Evolutionary conservation across 2,888 invertebrate species (phyloP), one percentile per base, ranked within the genome.

Genomic region (Nipponacmea schrenckii): DNA sequence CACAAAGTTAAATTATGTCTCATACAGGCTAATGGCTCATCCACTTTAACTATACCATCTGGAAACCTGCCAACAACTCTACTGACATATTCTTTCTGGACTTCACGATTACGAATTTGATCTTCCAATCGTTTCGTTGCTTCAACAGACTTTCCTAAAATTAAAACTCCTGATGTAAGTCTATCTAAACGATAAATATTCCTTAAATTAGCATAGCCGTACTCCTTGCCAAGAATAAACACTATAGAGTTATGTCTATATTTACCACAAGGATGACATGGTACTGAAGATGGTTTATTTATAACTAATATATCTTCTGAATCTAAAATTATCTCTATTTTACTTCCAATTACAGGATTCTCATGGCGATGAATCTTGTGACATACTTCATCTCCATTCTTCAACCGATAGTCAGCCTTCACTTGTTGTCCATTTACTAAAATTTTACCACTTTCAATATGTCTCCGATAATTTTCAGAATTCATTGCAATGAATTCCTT

Each of bases 231-330:
- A 85, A 99, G 92, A 85, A 98, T 97, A 89, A 96, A 97, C 71
- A 96, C 94, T 78, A 99, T 95, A 10, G 97, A 96, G 90, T 99
- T 99, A 91, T 97, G 96, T 69, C 97, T 92, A 90, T 98, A 99
- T 86, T 98, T 92, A 75, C 99, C 99, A 90, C 98, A 98, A 2
- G 98, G 98, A 90, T 99, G 98, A 74, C 97, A 96, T 91, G 98
- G 98, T 92, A 98, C 96, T 91, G 98, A 98, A 91, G 97, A 95
- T 90, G 98, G 98, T 93, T 98, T 98, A 94, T 98, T 96, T 91
- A 98, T 96, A 91, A 99, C 98, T 92, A 99, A 94, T 92, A 98
- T 93, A 92, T 99, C 97, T 91, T 97, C 96, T 92, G 96, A 96
- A 93, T 97, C 95, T 92, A 95, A 95, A 90, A 99, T 94, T 91